Percentiles rank a stretch among this genome's conserved stretches.
These are phyloP conservation scores for Toxostoma redivivum DNA, from an alignment of 2,113 vertebrate species.

Conservation along the genomic window DNA sequence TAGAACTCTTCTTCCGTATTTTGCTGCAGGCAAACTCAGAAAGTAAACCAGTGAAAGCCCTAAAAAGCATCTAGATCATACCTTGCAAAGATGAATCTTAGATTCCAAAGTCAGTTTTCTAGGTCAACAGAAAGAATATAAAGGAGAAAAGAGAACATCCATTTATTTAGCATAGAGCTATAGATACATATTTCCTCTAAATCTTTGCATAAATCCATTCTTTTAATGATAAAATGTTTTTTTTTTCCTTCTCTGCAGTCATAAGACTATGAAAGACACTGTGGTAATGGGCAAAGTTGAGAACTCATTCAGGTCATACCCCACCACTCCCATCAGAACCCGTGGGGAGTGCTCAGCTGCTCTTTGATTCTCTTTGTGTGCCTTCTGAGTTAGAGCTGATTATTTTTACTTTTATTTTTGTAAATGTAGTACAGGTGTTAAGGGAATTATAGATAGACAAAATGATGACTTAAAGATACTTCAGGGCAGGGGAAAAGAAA, in stretches of 20 bases:
- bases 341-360: neutral
- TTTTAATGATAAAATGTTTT: neutral
- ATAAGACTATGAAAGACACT: neutral
- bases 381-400: neutral
- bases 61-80: neutral
- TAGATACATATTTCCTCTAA: neutral
- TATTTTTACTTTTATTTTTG: neutral
- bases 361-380: neutral
- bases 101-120: neutral
- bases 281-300: neutral
- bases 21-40: neutral
- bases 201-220: neutral
- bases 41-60: neutral
- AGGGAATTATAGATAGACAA: neutral
- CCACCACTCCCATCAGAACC: neutral
- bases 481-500: neutral
- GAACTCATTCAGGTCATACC: neutral
- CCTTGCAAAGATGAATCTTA: neutral
- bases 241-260: neutral
- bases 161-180: neutral
- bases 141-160: neutral
- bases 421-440: neutral
- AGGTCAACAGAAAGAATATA: neutral
- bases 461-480: constrained; percentile 2
- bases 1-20: neutral